Base-by-base conservation (phyloP, 2,888 invertebrate genomes). In the Mesorhabditis spiculigera region DNA sequence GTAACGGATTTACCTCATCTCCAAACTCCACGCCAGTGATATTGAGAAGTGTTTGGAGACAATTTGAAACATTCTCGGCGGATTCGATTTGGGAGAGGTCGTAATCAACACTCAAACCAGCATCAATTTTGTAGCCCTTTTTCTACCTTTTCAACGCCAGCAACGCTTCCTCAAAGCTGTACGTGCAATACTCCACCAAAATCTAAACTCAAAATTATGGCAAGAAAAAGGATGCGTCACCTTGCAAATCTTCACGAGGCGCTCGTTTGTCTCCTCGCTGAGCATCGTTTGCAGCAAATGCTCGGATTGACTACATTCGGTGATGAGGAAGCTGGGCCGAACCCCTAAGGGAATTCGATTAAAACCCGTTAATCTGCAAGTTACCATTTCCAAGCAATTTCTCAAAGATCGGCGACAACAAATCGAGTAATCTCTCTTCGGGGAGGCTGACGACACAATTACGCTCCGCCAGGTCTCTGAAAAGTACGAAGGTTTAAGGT, bases 131-230 rank as follows among this genome's bases (percentile, higher is more conserved):
- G n/a, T n/a, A 28, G 28, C 28, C 1, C 28, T 28, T 28, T 28
- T 28, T 28, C 28, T 50, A 50, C 58, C 58, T 50, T n/a, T 50
- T 50, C 58, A 50, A n/a, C 58, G n/a, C n/a, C 58, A 50, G n/a
- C 8, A 50, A 50, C n/a, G n/a, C n/a, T n/a, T 50, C 58, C 58
- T 50, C 58, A n/a, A 13, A 50, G 10, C 10, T 50, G 8, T 13
- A 50, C n/a, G 58, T 13, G 58, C 58, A 50, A 50, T 50, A 50
- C 10, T 10, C n/a, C n/a, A n/a, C n/a, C 58, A 50, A 3, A 10
- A 50, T n/a, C 58, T 50, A 50, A 50, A 50, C 8, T 50, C 10
- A 1, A 50, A 50, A 10, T 13, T 50, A 50, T 13, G n/a, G 58
- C 58, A 13, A 50, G 8, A 50, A 50, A 50, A 50, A 50, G n/a